Base-by-base conservation (phyloP, 1,140 invertebrate species). In the Scylla paramamosain region DNA sequence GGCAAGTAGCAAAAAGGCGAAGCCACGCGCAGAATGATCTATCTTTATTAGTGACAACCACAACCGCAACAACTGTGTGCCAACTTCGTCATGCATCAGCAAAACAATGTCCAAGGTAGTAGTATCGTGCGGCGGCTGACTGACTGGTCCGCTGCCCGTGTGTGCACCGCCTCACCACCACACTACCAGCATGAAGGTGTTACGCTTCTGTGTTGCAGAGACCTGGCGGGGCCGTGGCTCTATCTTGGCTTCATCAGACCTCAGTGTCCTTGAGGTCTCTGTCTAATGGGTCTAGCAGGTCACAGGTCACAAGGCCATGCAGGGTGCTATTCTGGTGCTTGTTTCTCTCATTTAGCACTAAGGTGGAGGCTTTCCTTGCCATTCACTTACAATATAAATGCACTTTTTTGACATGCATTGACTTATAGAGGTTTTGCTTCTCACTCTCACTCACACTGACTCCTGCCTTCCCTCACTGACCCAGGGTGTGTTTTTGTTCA, bases 31-130 rank as follows among this genome's bases (percentile, higher is more conserved):
- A 77, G 67, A 25, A 77, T 77, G 67, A 77, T 12, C 20, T 77
- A 20, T 77, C 67, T 77, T 77, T 77, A 77, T 77, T 77, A 77
- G n/a, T 77, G 67, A 77, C 67, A 77, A 39, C 39, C 39, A 39
- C 39, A 39, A 39, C 39, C 39, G 6, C 39, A 2, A 77, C 67
- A 77, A 59, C 52, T 20, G 67, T 20, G 67, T n/a, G 67, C 67
- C 67, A 77, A 3, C 20, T n/a, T 77, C 67, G 8, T 20, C 67
- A 77, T 77, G 67, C 67, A 77, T 77, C 67, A 77, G n/a, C 67
- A 77, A 77, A 77, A 77, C 67, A 77, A 77, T 77, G 16, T 77
- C n/a, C 67, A 12, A 77, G 67, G 67, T 77, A 77, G 67, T 77
- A 77, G 67, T 77, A 77, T n/a, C 12, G 2, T 20, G 20, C n/a